phyloP scores from a whole-genome alignment of 2,888 invertebrate genomes.

The Lasioglossum leucozonium region DNA sequence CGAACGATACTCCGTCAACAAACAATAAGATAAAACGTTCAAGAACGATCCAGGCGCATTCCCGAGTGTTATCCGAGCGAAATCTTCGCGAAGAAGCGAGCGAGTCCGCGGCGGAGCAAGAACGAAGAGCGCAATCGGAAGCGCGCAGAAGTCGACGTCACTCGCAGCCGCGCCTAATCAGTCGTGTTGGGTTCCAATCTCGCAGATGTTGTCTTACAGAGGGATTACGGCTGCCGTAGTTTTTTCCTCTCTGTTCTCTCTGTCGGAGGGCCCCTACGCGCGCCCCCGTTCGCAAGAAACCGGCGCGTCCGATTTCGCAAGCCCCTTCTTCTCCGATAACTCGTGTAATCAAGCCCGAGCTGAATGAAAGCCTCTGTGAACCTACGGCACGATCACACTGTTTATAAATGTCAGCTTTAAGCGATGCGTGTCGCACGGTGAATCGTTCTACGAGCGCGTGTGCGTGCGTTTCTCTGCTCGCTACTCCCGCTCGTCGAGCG shows the following conservation, averaged over 20 bases:
- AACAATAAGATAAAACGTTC: neutral
- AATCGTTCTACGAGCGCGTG: slow-evolving; percentile 9
- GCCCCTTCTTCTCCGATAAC: slow-evolving; percentile 61
- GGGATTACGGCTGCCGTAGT: neutral
- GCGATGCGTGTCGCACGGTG: slow-evolving; percentile 60
- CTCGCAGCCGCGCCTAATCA: slow-evolving; percentile 9
- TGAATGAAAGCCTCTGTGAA: slow-evolving; percentile 70
- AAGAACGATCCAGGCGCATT: neutral
- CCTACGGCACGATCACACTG: slow-evolving; percentile 52
- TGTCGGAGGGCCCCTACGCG: neutral
- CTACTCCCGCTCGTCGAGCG: too few species aligned
- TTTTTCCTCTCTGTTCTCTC: neutral
- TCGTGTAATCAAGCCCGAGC: slow-evolving; percentile 62
- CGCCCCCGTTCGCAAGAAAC: slow-evolving; percentile 50
- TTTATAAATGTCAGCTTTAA: slow-evolving; percentile 72
- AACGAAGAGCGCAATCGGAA: neutral
- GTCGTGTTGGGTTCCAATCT: neutral
- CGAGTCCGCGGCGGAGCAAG: neutral
- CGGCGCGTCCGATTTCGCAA: slow-evolving; percentile 65
- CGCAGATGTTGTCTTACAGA: slow-evolving; percentile 5
- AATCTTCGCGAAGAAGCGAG: neutral
- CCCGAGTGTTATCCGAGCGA: neutral
- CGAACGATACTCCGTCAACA: neutral
- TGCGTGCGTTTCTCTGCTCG: slow-evolving; percentile 41
- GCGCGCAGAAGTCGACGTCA: neutral